Evolutionary conservation across 2,797 vertebrate species (phyloP), one percentile per base, ranked within the genome.

Genomic region (Ctenosaura bakeri): DNA sequence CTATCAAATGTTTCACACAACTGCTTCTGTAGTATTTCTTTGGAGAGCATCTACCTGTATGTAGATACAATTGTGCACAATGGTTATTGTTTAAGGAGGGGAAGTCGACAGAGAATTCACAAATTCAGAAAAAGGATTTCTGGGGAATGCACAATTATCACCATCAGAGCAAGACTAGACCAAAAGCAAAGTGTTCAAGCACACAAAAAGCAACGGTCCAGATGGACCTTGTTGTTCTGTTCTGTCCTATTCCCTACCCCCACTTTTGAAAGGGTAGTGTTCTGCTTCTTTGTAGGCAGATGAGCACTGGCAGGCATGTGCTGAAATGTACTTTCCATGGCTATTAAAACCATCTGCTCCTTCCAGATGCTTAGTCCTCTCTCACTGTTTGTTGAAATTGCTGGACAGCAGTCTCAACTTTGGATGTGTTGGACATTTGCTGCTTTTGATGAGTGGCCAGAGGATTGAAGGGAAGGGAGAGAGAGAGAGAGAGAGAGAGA

Each of bases 311-410:
- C 85, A 94, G 91, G 88, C 73, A 56, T 92, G 56, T 91, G 0
- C 9, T n/a, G 83, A 50, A 82, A 73, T 0, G 0, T 0, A 0
- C 88, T 32, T 1, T 66, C 14, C 0, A 0, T 87, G 66, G 92
- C 50, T 52, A 29, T 38, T 91, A 91, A 94, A 59, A 93, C 92
- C 94, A 94, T 89, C 93, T 96, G 95, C 6, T 93, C 85, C 83
- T 56, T 85, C 94, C 96, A 96, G 95, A 96, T 95, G 95, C 94
- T 93, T 91, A 13, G 1, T 9, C 78, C 0, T n/a, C 91, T 85
- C 69, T 85, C 64, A 0, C 18, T 80, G 87, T 91, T 93, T 92
- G 89, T 54, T 42, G 0, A 80, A 32, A 89, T 54, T 62, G 46
- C 93, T 90, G 94, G 90, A 88, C 52, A 74, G 92, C 91, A 92